Percentiles rank a stretch among this genome's conserved stretches.
phyloP scores from a whole-genome alignment of 2,797 vertebrate genomes.

The Oryzias dopingdopingensis region DNA sequence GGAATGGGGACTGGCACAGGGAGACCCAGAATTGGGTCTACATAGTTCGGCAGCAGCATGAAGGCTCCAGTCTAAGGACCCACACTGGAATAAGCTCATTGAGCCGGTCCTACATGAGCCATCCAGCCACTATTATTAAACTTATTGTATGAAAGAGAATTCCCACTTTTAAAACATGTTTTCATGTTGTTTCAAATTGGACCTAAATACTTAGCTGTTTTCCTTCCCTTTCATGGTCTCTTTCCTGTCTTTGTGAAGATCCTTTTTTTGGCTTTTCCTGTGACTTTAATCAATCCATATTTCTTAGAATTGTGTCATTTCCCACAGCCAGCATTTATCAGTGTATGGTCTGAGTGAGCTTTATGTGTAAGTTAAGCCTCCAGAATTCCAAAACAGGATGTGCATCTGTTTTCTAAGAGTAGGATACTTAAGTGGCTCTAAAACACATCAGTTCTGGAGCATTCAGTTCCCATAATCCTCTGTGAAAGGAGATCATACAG shows the following conservation, averaged over 20 bases:
- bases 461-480: constrained; percentile 19
- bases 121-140: no score
- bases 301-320: neutral
- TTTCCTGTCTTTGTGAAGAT: neutral
- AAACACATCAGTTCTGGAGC: constrained; percentile 4
- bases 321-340: constrained; percentile 12
- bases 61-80: no score
- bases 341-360: constrained; percentile 29
- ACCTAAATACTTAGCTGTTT: neutral
- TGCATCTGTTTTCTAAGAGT: constrained; percentile 3
- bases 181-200: neutral
- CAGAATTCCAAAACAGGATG: constrained; percentile 44
- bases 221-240: neutral
- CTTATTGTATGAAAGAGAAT: no score
- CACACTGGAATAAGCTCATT: no score
- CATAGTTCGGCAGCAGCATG: no score
- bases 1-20: no score
- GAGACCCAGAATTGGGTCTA: no score
- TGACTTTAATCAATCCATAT: neutral
- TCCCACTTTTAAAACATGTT: neutral
- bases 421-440: constrained; percentile 21
- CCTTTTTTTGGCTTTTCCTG: neutral
- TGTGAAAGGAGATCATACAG: constrained; percentile 18
- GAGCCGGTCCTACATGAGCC: no score
- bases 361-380: constrained; percentile 27